Conservation (phyloP, 2,888 invertebrate species). For the Drosophila antonietae region DNA sequence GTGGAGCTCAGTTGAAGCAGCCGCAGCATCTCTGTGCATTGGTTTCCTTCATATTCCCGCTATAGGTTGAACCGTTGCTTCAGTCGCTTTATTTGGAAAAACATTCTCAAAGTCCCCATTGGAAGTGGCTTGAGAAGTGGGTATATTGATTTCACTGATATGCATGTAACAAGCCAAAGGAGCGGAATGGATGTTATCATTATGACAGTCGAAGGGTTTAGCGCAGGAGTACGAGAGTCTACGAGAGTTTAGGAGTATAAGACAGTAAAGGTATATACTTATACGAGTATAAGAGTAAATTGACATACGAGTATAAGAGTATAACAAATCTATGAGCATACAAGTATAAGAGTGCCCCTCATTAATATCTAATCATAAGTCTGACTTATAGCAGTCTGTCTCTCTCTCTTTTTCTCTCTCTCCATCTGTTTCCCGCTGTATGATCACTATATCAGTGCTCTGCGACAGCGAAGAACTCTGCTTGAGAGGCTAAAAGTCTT, state of each 20-base stretch:
- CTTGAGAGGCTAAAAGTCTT: too few species aligned
- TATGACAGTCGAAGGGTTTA: too few species aligned
- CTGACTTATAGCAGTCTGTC: too few species aligned
- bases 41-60: constrained; percentile 2
- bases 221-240: background rate
- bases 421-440: too few species aligned
- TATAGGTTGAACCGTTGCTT: constrained; percentile 27
- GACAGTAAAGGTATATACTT: too few species aligned
- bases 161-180: background rate
- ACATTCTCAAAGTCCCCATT: constrained; percentile 40
- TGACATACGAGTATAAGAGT: background rate
- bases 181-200: background rate
- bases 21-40: constrained; percentile 31
- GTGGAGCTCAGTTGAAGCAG: constrained; percentile 7
- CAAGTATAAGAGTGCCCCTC: background rate
- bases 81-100: constrained; percentile 49
- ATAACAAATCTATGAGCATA: too few species aligned
- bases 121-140: background rate
- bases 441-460: too few species aligned
- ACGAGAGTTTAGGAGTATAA: too few species aligned
- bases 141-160: constrained; percentile 14
- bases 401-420: too few species aligned
- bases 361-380: too few species aligned
- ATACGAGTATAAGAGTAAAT: too few species aligned
- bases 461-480: too few species aligned